A percentile compares a stretch with the other conserved stretches of the same genome.
These are phyloP conservation scores for Lutjanus erythropterus DNA, from an alignment of 2,113 vertebrate genomes.

Conservation along the genomic window DNA sequence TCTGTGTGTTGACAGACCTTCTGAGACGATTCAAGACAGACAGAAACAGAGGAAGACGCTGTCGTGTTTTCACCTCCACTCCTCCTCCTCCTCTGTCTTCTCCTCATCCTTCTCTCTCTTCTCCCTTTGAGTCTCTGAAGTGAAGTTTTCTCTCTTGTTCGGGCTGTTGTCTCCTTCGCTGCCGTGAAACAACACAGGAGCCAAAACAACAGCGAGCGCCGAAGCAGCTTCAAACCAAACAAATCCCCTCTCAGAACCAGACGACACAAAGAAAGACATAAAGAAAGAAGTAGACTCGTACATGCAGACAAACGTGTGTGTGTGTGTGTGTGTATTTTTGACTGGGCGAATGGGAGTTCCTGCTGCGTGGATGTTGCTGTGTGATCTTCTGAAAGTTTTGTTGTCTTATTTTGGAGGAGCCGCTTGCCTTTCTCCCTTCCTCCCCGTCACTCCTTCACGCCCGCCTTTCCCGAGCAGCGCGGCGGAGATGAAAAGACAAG, in stretches of 20 bases:
- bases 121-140: conserved; percentile 62
- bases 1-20: conserved; percentile 70
- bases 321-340: conserved; percentile 53
- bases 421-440: conserved; percentile 32
- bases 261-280: conserved; percentile 22
- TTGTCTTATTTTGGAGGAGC: conserved; percentile 69
- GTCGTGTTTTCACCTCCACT: conserved; percentile 36
- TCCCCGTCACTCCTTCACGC: conserved; percentile 26
- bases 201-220: conserved; percentile 69
- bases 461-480: conserved; percentile 27
- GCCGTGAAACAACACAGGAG: conserved; percentile 55
- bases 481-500: conserved; percentile 45
- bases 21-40: conserved; percentile 69
- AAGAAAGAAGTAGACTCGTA: conserved; percentile 24
- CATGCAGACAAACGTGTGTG: conserved; percentile 11
- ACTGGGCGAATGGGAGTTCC: conserved; percentile 44
- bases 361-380: conserved; percentile 45
- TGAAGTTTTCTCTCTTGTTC: conserved; percentile 73
- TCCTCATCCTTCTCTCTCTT: conserved; percentile 25
- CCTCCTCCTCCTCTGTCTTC: conserved; percentile 27
- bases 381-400: conserved; percentile 70
- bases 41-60: conserved; percentile 60
- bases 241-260: conserved; percentile 63
- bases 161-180: conserved; percentile 64
- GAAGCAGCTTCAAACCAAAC: conserved; percentile 68